Evolutionary conservation across 1,140 invertebrate species (phyloP).

Genomic region (Lanistes nyassanus): DNA sequence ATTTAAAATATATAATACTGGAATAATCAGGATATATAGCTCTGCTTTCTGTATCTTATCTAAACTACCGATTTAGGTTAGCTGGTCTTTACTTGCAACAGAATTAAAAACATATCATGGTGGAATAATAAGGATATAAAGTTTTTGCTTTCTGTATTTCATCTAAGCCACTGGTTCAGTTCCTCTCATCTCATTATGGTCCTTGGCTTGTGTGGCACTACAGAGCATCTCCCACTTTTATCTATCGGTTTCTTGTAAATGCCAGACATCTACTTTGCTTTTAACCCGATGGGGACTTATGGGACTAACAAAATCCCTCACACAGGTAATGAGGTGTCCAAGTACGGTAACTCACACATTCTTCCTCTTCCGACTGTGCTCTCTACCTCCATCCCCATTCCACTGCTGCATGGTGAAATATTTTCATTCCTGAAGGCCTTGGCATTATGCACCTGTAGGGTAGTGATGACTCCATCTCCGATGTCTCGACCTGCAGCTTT

Average conservation of each 20-base stretch:
- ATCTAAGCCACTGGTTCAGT: no score
- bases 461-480: background rate
- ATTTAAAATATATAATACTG: no score
- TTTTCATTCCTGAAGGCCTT: background rate
- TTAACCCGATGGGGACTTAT: no score
- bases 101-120: no score
- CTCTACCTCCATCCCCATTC: background rate
- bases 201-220: background rate
- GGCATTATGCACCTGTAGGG: background rate
- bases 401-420: background rate
- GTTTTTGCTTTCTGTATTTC: no score
- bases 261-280: no score
- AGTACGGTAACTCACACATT: background rate
- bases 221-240: background rate
- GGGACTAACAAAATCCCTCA: background rate
- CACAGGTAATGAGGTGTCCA: background rate
- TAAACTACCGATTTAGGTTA: no score
- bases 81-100: no score
- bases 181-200: no score
- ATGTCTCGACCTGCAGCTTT: constrained; percentile 23
- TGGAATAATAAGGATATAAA: no score
- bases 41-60: no score
- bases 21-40: no score
- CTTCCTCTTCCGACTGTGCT: background rate
- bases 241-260: background rate